phyloP scores from a whole-genome alignment of 2,888 invertebrate species.

The Rhimphoctona megacephalus region DNA sequence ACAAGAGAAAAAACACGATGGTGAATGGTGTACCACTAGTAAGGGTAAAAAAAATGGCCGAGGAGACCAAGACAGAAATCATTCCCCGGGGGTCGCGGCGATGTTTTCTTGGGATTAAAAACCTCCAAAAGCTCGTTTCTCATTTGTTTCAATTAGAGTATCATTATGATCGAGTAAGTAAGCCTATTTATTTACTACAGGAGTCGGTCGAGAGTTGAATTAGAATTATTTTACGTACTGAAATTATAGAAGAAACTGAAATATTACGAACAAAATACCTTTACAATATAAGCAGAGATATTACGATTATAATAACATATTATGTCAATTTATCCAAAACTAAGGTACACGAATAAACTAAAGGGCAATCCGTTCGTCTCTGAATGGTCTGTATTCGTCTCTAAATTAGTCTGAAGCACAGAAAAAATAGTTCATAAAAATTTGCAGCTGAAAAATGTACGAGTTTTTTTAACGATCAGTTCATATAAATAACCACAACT shows the following conservation, averaged over 20 bases:
- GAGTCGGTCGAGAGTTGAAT: not conserved
- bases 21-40: conserved; percentile 14
- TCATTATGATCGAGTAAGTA: not conserved
- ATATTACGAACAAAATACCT: not conserved
- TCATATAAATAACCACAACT: too few species aligned
- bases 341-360: too few species aligned
- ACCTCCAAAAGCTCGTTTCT: not conserved
- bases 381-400: too few species aligned
- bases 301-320: not conserved
- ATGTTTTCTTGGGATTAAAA: conserved; percentile 10
- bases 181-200: not conserved
- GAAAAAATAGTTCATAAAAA: too few species aligned
- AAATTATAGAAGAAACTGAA: not conserved
- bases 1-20: conserved; percentile 1
- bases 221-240: not conserved
- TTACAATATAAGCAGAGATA: not conserved
- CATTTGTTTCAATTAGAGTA: not conserved
- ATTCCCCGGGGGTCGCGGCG: not conserved
- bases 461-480: too few species aligned
- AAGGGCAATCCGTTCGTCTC: too few species aligned
- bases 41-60: not conserved
- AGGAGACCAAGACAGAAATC: not conserved
- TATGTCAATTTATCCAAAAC: too few species aligned
- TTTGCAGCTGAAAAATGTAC: too few species aligned
- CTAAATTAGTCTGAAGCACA: too few species aligned